Evolutionary conservation across 2,888 invertebrate genomes (phyloP).

Genomic region (Parthenolecanium corni): DNA sequence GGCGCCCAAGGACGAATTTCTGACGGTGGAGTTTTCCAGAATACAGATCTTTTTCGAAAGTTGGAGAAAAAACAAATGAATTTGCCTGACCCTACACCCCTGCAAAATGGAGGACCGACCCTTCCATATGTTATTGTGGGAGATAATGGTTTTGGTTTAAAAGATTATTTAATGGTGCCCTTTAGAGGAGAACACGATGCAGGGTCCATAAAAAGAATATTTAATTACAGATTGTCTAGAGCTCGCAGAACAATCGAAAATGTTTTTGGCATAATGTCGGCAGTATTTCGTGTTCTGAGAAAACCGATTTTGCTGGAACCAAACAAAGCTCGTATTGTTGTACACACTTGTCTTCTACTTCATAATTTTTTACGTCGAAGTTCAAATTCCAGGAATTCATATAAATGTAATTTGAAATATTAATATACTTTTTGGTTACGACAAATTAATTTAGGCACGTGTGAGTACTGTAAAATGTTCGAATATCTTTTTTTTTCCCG

Average conservation of each 20-base stretch:
- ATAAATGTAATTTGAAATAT: too few species aligned
- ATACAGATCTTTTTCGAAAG: conserved; percentile 31
- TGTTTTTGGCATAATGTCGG: conserved; percentile 27
- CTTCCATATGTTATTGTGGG: conserved; percentile 24
- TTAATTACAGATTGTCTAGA: conserved; percentile 23
- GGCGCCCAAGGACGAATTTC: conserved; percentile 34
- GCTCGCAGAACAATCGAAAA: conserved; percentile 25
- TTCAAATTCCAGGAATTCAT: too few species aligned
- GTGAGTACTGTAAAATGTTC: too few species aligned
- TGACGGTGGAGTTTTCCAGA: conserved; percentile 32
- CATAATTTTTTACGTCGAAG: conserved; percentile 30
- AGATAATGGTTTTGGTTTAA: conserved; percentile 20
- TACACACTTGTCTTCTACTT: conserved; percentile 18
- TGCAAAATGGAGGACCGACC: background rate
- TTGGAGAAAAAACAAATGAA: conserved; percentile 8
- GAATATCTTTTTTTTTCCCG: too few species aligned
- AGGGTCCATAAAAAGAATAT: conserved; percentile 18
- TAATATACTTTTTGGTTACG: too few species aligned
- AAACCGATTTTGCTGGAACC: conserved; percentile 27
- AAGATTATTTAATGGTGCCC: conserved; percentile 19
- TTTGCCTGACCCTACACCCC: conserved; percentile 7
- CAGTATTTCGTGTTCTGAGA: conserved; percentile 24
- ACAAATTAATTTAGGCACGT: too few species aligned
- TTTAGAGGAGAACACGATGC: background rate
- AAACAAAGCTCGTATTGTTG: conserved; percentile 16